phyloP scores from a whole-genome alignment of 1,140 invertebrate species.

The Orchestia grillus region DNA sequence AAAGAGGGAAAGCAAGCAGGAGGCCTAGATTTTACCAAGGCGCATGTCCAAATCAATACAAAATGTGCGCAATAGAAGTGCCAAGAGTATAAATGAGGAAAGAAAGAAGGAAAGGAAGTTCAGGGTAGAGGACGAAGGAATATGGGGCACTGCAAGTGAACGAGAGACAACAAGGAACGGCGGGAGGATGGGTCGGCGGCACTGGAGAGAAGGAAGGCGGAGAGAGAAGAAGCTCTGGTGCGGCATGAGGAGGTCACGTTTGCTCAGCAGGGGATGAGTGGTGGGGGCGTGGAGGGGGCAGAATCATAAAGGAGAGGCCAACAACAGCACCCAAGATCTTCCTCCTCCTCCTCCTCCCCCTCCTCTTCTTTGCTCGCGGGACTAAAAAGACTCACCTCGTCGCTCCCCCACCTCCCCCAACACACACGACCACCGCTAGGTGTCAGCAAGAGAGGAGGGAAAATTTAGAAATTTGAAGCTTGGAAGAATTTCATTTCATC shows the following conservation, averaged over 20 bases:
- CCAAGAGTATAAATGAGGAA: not conserved
- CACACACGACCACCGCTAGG: not conserved
- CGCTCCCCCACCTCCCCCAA: not conserved
- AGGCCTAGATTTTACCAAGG: not conserved
- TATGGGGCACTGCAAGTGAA: not conserved
- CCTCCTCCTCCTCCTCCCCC: not conserved
- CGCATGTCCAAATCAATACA: not conserved
- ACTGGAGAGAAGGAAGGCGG: not conserved
- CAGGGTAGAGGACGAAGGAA: not conserved
- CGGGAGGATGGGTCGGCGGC: not conserved
- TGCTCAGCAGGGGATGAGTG: constrained; percentile 38
- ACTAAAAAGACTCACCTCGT: not conserved
- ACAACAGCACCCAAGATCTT: constrained; percentile 37
- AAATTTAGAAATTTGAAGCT: not conserved
- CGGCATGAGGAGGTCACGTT: constrained; percentile 46
- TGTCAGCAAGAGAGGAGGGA: not conserved
- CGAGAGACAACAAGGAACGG: not conserved
- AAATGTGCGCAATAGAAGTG: not conserved
- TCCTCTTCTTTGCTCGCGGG: not conserved
- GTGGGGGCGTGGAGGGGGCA: not conserved
- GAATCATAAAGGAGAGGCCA: constrained; percentile 30
- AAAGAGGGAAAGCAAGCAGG: not conserved
- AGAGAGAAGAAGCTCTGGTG: constrained; percentile 4
- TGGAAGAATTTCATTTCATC: not conserved
- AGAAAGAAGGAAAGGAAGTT: not conserved